Base-by-base conservation (phyloP, 2,888 invertebrate species). In the Lithophane leautieri region DNA sequence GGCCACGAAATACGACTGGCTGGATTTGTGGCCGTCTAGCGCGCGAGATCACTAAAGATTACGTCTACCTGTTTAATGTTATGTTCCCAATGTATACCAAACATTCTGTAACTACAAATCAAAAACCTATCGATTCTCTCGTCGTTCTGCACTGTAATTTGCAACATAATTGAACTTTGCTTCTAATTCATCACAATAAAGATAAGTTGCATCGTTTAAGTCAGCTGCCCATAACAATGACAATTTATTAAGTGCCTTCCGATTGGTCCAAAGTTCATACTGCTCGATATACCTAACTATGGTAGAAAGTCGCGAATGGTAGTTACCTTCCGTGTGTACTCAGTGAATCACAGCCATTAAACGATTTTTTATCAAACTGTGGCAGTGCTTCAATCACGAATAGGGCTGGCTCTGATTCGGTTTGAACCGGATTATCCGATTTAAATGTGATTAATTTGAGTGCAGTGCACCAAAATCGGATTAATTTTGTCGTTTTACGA, bases 181-280 rank as follows among this genome's bases (percentile, higher is more conserved):
- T 73, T 83, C 70, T 71, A 76, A 83, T 82, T 73, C 42, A 76
- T 60, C 54, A 76, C 69, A 83, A 83, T 76, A 66, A 67, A 80
- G 70, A 83, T 83, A 76, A 65, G 61, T 63, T 68, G 76, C 65
- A 62, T 73, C 68, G 70, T 76, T 34, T 56, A 60, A 54, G 66
- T 63, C 62, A 28, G 9, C 16, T 44, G 69, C 34, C 22, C 40
- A 72, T 67, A 66, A 76, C 83, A 62, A 83, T 73, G 47, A 25
- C 68, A 68, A 70, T 73, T 73, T 76, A 83, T 76, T 70, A 34
- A 62, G 19, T 71, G 58, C 44, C 70, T 58, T 47, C 40, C 25
- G 58, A 79, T 65, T 34, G 50, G 70, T 83, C 25, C 76, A 54
- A 73, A 63, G 82, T 79, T 44, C 65, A 68, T n/a, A 52, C 2